Base-by-base conservation (phyloP, 2,888 invertebrate genomes). In the Torymus auratus region DNA sequence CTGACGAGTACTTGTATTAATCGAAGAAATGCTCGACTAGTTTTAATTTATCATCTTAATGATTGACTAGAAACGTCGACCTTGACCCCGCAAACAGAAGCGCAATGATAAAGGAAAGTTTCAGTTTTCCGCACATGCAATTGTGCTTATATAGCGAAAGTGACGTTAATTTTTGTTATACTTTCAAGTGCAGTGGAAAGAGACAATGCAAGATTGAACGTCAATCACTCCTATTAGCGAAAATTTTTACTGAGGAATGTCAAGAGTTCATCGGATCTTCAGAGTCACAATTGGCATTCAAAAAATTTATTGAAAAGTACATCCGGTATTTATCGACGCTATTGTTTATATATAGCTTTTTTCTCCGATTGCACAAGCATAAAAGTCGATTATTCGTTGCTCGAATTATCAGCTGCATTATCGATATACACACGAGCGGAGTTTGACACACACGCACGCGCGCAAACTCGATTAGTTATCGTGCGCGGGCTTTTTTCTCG, bases 21-120 rank as follows among this genome's bases (percentile, higher is more conserved):
- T 70, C 64, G 52, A n/a, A 70, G 70, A 70, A 64, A 72, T 64
- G 58, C 72, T 70, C 56, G 14, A 56, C 67, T 78, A 23, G 72
- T 74, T 69, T 50, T 55, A 75, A 58, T 82, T 81, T 82, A 86
- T 86, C 83, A 17, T 82, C 70, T 14, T 13, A 62, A 71, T 75
- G 78, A 78, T 81, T 81, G 55, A 73, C 72, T 78, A 76, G 55
- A 81, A 65, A 81, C 60, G 64, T 53, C 79, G 84, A 82, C 84
- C 85, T 83, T 85, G 86, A 86, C 84, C 86, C 82, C 65, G 58
- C 62, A 78, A 83, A 65, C 68, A 20, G 10, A 65, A 82, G 50
- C 65, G 41, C 73, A 68, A 55, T 74, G 82, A 80, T 81, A 78
- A 78, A 78, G 71, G 75, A 82, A 82, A 81, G 82, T 81, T 75